Base-by-base conservation (phyloP, 2,888 invertebrate genomes). In the Athalia cordata region DNA sequence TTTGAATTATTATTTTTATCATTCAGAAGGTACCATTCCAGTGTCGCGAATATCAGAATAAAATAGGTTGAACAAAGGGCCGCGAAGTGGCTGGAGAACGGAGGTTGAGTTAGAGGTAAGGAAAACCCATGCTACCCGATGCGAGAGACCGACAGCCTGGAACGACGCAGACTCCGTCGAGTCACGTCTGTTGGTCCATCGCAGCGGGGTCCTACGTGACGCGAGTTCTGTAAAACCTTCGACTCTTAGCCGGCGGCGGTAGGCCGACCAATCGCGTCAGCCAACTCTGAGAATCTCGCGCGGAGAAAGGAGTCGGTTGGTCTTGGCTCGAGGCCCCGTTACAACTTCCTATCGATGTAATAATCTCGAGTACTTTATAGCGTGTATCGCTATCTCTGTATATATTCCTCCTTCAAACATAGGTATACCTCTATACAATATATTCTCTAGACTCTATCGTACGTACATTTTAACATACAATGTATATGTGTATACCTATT, bases 231-330 rank as follows among this genome's bases (percentile, higher is more conserved):
- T 75, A 81, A 82, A 82, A 81, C 83, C 84, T 85, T 84, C 83
- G 81, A 64, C 59, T 72, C 59, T 72, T 45, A 72, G 72, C 72
- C 72, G 59, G 75, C 75, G 64, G 64, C 62, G 62, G 50, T 75
- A 75, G 62, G 75, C 62, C 75, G 83, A 83, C 85, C 87, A 86
- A 87, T 88, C 80, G 74, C 75, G 64, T 75, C n/a, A 59, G 75
- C 75, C 79, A 67, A 81, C 74, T 81, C 76, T 81, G 79, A 79
- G 84, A 83, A 81, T 82, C 84, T 83, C 77, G 80, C 80, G 78
- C 72, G 85, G 86, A 87, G 88, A 87, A 87, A 88, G 87, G 88
- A 82, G 80, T 79, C 79, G 79, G 29, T 29, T 29, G 29, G 75
- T 77, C 81, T 80, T 82, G 83, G 83, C 83, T 84, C 83, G 83